These are phyloP conservation scores for Rattus norvegicus DNA, from an alignment of 2,113 vertebrate genomes.

Conservation along the genomic window DNA sequence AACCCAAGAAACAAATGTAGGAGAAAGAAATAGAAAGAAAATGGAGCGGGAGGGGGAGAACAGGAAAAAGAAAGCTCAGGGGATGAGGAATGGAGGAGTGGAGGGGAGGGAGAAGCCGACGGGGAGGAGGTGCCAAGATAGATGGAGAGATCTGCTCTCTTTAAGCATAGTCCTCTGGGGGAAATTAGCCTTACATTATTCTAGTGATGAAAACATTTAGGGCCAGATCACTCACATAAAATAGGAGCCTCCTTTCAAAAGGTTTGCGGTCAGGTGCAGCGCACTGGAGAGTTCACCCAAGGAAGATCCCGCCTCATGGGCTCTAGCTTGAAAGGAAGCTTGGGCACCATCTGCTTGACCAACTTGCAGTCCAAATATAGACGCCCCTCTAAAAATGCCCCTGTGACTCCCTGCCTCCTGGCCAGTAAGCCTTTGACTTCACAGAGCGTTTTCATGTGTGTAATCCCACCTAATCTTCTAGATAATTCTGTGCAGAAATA, in stretches of 20 bases:
- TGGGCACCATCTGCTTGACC: background rate
- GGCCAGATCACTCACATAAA: background rate
- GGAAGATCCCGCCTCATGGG: background rate
- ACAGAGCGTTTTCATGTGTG: background rate
- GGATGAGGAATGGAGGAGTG: background rate
- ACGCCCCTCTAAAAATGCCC: background rate
- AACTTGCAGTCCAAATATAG: background rate
- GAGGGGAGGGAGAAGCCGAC: no score
- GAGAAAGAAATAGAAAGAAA: background rate
- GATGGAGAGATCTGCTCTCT: background rate
- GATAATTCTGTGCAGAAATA: conserved; percentile 22
- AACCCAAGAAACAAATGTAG: background rate
- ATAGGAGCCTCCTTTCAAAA: conserved; percentile 4
- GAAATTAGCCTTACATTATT: conserved; percentile 19
- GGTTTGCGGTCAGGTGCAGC: background rate
- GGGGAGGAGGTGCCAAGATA: background rate
- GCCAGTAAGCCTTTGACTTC: conserved; percentile 12
- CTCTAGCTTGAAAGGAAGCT: background rate
- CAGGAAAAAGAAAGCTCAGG: background rate
- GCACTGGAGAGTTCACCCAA: background rate
- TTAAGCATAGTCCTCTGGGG: background rate
- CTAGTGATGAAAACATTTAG: conserved; percentile 6
- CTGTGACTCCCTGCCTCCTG: background rate
- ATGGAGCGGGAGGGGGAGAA: background rate
- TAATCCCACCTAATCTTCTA: conserved; percentile 38